Conservation (phyloP, 2,113 vertebrate species). For the Macrotis lagotis region DNA sequence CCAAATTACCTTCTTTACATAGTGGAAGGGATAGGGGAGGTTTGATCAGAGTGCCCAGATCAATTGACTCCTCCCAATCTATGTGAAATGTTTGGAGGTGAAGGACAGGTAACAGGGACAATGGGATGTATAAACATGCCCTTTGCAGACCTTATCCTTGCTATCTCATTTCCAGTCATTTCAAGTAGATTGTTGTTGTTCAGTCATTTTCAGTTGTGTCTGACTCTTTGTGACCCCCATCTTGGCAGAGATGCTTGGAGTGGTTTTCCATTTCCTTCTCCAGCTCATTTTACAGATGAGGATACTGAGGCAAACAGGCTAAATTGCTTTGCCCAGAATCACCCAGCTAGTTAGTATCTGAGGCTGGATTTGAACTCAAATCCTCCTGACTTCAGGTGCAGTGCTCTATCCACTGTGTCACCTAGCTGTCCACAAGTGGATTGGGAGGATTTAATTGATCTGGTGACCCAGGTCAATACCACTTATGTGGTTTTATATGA, state of each 20-base stretch:
- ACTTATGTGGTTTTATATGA: too few relatives aligned
- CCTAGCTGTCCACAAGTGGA: too few relatives aligned
- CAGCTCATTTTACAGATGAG: neutral
- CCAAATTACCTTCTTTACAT: neutral
- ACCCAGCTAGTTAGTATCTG: neutral
- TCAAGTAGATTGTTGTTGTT: neutral
- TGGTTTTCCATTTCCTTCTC: neutral
- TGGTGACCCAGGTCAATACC: too few relatives aligned
- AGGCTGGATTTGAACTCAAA: neutral
- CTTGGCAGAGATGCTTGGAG: neutral
- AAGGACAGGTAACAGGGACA: neutral
- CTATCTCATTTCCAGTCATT: neutral
- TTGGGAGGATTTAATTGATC: too few relatives aligned
- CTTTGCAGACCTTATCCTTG: neutral
- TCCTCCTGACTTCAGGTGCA: neutral
- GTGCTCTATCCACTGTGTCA: neutral
- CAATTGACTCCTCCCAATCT: neutral
- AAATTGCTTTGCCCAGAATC: neutral
- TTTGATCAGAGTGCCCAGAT: neutral
- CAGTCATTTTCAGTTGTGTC: neutral
- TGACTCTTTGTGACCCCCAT: neutral
- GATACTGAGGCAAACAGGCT: neutral
- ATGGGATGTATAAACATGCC: neutral
- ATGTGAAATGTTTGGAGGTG: neutral
- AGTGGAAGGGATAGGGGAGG: neutral